Percentiles rank a stretch among this genome's conserved stretches.
Conservation (phyloP, 2,113 vertebrate genomes). For the Sinocyclocheilus anophthalmus region DNA sequence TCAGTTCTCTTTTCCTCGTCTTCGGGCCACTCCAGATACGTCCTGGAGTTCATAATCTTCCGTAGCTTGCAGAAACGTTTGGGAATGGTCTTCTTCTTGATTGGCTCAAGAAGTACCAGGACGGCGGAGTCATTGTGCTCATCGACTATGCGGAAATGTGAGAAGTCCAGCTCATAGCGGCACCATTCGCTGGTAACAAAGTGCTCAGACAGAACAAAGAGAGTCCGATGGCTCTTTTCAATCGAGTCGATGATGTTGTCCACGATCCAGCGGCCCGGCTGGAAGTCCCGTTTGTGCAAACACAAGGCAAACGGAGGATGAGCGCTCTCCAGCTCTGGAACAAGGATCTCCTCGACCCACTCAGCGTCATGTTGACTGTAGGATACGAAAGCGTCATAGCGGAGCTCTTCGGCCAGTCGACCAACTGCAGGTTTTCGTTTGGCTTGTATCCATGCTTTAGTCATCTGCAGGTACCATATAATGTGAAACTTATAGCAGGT, state of each 20-base stretch:
- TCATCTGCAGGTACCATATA: conserved; percentile 90
- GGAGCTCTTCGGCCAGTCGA: conserved; percentile 40
- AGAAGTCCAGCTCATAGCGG: conserved; percentile 91
- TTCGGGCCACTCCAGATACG: conserved; percentile 88
- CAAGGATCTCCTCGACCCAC: conserved; percentile 87
- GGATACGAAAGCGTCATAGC: conserved; percentile 88
- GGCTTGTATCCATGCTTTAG: conserved; percentile 85
- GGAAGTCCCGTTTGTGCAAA: conserved; percentile 89
- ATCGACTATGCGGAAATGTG: conserved; percentile 88
- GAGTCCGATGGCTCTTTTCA: conserved; percentile 82
- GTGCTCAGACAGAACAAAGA: conserved; percentile 87
- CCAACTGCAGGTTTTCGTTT: conserved; percentile 76
- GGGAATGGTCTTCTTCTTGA: conserved; percentile 81
- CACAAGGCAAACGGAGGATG: conserved; percentile 77
- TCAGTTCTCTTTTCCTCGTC: conserved; percentile 65
- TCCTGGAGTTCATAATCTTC: conserved; percentile 88
- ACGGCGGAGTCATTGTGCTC: conserved; percentile 79
- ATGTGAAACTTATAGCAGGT: conserved; percentile 75
- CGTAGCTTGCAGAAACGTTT: conserved; percentile 87
- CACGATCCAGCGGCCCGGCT: conserved; percentile 85
- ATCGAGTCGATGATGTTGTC: conserved; percentile 89
- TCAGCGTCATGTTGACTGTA: conserved; percentile 86
- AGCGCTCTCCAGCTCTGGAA: conserved; percentile 81
- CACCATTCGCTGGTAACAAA: conserved; percentile 93
- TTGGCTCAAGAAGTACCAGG: conserved; percentile 84